Conservation (phyloP, 1,140 invertebrate species). For the Vanessa atalanta region DNA sequence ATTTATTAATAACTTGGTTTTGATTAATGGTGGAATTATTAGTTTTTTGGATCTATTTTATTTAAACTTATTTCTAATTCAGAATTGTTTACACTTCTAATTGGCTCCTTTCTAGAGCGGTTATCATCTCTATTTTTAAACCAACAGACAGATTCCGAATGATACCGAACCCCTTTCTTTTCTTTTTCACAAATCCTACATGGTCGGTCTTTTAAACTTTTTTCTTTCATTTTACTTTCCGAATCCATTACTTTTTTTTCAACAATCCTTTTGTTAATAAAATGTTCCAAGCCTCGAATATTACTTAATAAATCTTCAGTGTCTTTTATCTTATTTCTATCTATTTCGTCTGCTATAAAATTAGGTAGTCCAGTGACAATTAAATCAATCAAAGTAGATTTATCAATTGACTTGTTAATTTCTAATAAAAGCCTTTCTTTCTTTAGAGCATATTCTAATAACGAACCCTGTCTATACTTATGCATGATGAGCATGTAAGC, state of each 20-base stretch:
- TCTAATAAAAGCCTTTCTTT: no score
- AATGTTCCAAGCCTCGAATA: conserved; percentile 46
- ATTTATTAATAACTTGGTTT: conserved; percentile 52
- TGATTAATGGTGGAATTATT: conserved; percentile 58
- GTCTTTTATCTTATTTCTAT: conserved; percentile 47
- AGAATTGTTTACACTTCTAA: conserved; percentile 46
- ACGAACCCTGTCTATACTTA: conserved; percentile 20
- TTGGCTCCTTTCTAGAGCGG: conserved; percentile 30
- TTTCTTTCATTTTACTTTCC: conserved; percentile 40
- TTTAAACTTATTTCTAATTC: conserved; percentile 43
- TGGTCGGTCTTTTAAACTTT: conserved; percentile 39
- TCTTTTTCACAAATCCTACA: conserved; percentile 49
- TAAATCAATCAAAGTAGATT: no score
- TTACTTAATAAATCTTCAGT: conserved; percentile 46
- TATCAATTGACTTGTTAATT: no score
- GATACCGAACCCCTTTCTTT: conserved; percentile 46
- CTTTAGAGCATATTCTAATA: conserved; percentile 35
- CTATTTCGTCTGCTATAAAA: conserved; percentile 50
- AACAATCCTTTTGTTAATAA: conserved; percentile 38
- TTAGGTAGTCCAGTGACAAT: no score
- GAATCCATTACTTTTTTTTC: conserved; percentile 31
- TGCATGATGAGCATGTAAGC: conserved; percentile 7
- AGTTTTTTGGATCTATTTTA: conserved; percentile 55
- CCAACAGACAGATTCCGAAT: conserved; percentile 50
- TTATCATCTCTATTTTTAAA: conserved; percentile 40